phyloP scores from a whole-genome alignment of 1,140 invertebrate species.

The Zelostemma sp. region DNA sequence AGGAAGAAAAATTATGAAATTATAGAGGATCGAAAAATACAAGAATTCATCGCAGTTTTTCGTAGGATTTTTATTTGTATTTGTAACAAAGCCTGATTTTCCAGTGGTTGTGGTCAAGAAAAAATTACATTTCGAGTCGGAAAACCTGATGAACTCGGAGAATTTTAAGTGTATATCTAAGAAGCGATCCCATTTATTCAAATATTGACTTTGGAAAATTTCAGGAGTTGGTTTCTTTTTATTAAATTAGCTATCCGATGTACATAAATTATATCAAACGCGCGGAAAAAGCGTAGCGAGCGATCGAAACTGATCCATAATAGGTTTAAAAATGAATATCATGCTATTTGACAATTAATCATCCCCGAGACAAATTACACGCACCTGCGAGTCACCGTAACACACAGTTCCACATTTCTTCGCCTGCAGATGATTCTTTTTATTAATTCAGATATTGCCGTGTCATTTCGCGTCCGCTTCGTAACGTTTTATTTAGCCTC shows the following conservation, averaged over 20 bases:
- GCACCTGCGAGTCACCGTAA: neutral
- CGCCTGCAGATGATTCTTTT: neutral
- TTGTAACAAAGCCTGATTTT: too few species aligned
- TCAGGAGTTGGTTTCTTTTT: neutral
- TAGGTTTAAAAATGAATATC: neutral
- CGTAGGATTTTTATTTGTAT: too few species aligned
- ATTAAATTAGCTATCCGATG: neutral
- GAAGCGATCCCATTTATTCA: too few species aligned
- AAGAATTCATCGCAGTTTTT: too few species aligned
- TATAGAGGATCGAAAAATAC: too few species aligned
- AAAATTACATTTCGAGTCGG: too few species aligned
- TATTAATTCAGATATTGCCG: neutral
- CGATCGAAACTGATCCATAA: neutral
- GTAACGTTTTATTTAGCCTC: neutral
- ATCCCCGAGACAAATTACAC: conserved; percentile 1
- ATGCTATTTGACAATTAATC: conserved; percentile 1
- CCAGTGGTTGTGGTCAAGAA: too few species aligned
- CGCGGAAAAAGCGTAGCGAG: neutral
- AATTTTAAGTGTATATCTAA: too few species aligned
- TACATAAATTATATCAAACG: neutral
- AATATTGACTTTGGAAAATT: neutral
- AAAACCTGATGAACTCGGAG: too few species aligned
- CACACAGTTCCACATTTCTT: neutral
- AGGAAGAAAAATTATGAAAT: too few species aligned
- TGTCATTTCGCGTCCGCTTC: neutral